Evolutionary conservation across 1,140 invertebrate genomes (phyloP).

Genomic region (Oncopodura yosiiana): DNA sequence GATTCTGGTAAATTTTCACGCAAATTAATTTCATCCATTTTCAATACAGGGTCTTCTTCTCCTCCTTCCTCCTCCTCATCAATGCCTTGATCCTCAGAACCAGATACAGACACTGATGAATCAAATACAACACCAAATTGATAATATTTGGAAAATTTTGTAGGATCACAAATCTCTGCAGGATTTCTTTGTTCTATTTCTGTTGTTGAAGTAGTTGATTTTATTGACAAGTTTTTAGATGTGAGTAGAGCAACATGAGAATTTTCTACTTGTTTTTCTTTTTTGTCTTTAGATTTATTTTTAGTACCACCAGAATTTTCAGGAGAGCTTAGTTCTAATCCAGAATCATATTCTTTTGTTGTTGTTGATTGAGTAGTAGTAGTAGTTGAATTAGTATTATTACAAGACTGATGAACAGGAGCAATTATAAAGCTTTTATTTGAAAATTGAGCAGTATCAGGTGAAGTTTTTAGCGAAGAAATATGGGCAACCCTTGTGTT

Average conservation of each 20-base stretch:
- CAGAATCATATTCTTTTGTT: slow-evolving; percentile 26
- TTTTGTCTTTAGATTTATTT: background rate
- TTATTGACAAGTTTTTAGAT: background rate
- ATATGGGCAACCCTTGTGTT: slow-evolving; percentile 29
- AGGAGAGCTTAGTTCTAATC: slow-evolving; percentile 30
- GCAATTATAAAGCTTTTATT: no score
- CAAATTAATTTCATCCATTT: background rate
- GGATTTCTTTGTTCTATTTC: background rate
- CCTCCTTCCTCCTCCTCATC: slow-evolving; percentile 10
- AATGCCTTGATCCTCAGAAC: slow-evolving; percentile 10
- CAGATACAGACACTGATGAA: background rate
- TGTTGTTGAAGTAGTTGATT: background rate
- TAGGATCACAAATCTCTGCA: slow-evolving; percentile 27
- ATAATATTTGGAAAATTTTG: slow-evolving; percentile 33
- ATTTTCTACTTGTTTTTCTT: background rate
- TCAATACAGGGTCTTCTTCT: background rate
- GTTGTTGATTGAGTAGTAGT: background rate
- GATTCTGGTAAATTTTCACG: background rate
- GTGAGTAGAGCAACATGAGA: background rate
- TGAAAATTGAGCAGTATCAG: no score
- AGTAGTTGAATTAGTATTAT: slow-evolving; percentile 1
- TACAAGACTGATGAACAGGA: no score
- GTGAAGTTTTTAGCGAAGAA: slow-evolving; percentile 3
- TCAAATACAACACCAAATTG: slow-evolving; percentile 33
- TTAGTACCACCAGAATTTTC: slow-evolving; percentile 9